Base-by-base conservation (phyloP, 2,113 vertebrate species). In the Stomatorhinus ivindoensis region DNA sequence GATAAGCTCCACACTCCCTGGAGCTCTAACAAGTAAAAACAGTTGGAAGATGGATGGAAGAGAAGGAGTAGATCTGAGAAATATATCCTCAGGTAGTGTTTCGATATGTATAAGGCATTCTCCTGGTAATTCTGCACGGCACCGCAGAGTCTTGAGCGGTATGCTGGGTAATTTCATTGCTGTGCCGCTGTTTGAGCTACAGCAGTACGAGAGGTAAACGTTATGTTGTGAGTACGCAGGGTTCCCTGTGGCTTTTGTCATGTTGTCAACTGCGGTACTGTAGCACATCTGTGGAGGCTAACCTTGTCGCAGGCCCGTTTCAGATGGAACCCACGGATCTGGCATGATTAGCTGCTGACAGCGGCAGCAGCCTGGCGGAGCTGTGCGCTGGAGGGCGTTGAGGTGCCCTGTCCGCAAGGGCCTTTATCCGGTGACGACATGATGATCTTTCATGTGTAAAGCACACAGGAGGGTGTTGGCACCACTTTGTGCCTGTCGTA, bases 271-370 rank as follows among this genome's bases (percentile, higher is more conserved):
- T 94, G 90, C 91, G 92, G 94, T 94, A 92, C 91, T 89, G 42
- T 91, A 93, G 94, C 89, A 92, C 93, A 94, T 91, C 95, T 94
- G 92, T 42, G 92, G 95, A 94, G 92, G 93, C 88, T 51, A 93
- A 95, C 95, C 90, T 89, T 94, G 94, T 96, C 96, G 94, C 94
- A 94, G 93, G 91, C 93, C 92, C 84, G 86, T 89, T 90, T 94
- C 89, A 96, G 94, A 95, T 94, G 95, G 93, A 96, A 19, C 76
- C 76, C 39, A 82, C 8, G 17, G 17, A 85, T 94, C 94, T 93
- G 94, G 95, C 94, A 94, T 96, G 96, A 97, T 98, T 97, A 98
- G 95, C 95, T 83, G 84, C 95, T 93, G 95, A 96, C 96, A 96
- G 94, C 97, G 96, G 97, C 96, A 95, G 87, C 93, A n/a, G 55